These are phyloP conservation scores for Rhinatrema bivittatum DNA, from an alignment of 2,797 vertebrate genomes.

Conservation along the genomic window DNA sequence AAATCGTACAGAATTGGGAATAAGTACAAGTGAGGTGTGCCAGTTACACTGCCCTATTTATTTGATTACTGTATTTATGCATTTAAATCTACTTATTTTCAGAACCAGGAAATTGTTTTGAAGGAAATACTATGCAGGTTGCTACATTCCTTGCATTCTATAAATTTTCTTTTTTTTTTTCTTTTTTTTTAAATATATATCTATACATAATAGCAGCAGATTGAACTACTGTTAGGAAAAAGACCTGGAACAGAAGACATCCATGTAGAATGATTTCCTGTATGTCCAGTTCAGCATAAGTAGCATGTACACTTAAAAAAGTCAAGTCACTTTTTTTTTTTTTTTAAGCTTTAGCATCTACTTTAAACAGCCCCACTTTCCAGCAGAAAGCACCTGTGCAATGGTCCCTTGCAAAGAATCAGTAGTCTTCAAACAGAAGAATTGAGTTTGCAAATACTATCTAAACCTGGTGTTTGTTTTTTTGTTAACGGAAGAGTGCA, in stretches of 20 bases:
- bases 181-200: not conserved
- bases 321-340: slow-evolving; percentile 51
- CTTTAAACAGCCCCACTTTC: slow-evolving; percentile 44
- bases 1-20: slow-evolving; percentile 59
- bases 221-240: slow-evolving; percentile 65
- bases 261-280: slow-evolving; percentile 60
- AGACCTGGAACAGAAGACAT: slow-evolving; percentile 66
- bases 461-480: slow-evolving; percentile 45
- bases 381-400: slow-evolving; percentile 45
- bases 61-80: too few species aligned
- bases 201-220: slow-evolving; percentile 70
- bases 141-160: slow-evolving; percentile 75
- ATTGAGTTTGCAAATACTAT: slow-evolving; percentile 43
- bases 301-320: slow-evolving; percentile 56
- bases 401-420: slow-evolving; percentile 54
- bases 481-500: slow-evolving; percentile 56
- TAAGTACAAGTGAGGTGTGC: slow-evolving; percentile 67
- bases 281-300: slow-evolving; percentile 62
- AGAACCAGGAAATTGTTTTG: slow-evolving; percentile 57
- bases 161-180: slow-evolving; percentile 50
- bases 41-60: slow-evolving; percentile 68
- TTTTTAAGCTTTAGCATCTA: slow-evolving; percentile 51
- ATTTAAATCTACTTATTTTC: slow-evolving; percentile 58
- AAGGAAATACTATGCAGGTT: slow-evolving; percentile 63
- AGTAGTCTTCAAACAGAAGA: slow-evolving; percentile 65